These are phyloP conservation scores for human (Homo sapiens) DNA, from an alignment of 2,113 vertebrate species.

Conservation along the genomic window DNA sequence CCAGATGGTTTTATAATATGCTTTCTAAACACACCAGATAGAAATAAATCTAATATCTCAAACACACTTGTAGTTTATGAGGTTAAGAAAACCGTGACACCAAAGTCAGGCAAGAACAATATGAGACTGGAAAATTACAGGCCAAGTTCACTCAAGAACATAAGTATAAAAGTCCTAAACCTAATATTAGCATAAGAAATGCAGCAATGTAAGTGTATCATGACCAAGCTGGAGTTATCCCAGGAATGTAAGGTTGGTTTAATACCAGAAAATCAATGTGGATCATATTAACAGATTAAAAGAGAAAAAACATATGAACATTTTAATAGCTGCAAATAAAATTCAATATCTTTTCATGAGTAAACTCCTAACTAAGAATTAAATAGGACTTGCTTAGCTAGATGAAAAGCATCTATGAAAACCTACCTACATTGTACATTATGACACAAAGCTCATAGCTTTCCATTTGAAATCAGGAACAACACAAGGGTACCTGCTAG, in stretches of 20 bases:
- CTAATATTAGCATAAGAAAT: neutral
- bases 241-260: slow-evolving; percentile 33
- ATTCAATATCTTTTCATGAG: neutral
- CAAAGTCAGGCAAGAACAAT: neutral
- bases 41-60: neutral
- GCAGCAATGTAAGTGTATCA: neutral
- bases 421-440: neutral
- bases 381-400: neutral
- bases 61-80: neutral
- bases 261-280: neutral
- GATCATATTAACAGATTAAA: neutral
- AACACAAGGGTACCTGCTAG: neutral
- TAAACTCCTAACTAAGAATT: neutral
- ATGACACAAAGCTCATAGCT: neutral
- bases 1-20: neutral
- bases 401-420: slow-evolving; percentile 9
- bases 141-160: neutral
- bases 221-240: neutral
- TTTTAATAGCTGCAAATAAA: neutral
- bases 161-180: neutral
- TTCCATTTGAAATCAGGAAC: neutral
- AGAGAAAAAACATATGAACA: neutral
- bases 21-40: neutral
- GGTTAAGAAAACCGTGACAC: neutral
- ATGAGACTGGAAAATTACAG: neutral